Evolutionary conservation across 2,797 vertebrate genomes (phyloP).

Genomic region (Xiphorhynchus erythropygius): DNA sequence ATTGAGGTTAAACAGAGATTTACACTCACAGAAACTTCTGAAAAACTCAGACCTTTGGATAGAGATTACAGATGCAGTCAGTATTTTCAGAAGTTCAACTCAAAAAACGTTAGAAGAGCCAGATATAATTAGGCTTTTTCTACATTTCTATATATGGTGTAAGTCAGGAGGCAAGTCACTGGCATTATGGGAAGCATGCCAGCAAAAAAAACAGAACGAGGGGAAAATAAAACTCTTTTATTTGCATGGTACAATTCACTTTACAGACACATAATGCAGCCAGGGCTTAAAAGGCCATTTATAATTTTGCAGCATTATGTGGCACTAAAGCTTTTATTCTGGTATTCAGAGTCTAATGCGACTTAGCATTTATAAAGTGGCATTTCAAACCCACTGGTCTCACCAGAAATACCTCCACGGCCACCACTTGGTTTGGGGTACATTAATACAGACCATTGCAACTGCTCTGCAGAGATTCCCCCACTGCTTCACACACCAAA

Average conservation of each 20-base stretch:
- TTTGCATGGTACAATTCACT: neutral
- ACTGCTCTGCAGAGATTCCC: neutral
- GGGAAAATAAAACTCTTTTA: neutral
- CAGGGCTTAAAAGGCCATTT: neutral
- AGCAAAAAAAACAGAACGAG: neutral
- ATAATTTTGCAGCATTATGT: neutral
- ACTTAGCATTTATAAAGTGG: neutral
- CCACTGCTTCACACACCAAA: rapidly evolving
- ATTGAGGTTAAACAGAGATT: neutral
- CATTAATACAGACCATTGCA: neutral
- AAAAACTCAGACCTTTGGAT: neutral
- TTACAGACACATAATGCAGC: neutral
- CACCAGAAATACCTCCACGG: rapidly evolving
- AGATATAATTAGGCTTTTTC: neutral
- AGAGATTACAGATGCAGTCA: neutral
- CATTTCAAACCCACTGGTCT: neutral
- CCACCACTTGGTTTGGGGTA: neutral
- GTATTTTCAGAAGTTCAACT: neutral
- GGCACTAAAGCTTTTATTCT: neutral
- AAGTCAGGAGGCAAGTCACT: neutral
- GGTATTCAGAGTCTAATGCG: neutral
- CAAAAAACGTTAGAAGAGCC: neutral
- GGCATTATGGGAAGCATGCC: neutral
- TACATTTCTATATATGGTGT: neutral
- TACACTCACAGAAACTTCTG: neutral